Percentiles rank a stretch among this genome's conserved stretches.
Conservation (phyloP, 1,140 invertebrate genomes). For the Monomorium pharaonis region DNA sequence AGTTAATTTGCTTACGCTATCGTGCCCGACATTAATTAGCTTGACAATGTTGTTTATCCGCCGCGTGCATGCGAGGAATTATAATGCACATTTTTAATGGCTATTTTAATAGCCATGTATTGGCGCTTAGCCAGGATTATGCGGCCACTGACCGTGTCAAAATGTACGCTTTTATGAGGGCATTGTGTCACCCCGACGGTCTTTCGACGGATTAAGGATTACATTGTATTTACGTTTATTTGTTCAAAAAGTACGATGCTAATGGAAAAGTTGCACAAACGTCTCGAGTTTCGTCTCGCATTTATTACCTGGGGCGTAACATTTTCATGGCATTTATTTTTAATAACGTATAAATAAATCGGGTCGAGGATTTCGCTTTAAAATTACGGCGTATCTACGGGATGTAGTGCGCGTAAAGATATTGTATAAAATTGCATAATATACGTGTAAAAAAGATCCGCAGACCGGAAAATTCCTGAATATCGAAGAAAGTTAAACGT, state of each 20-base stretch:
- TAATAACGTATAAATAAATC: constrained; percentile 16
- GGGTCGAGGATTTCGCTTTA: background rate
- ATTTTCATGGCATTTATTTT: constrained; percentile 26
- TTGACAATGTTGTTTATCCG: constrained; percentile 37
- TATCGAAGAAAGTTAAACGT: background rate
- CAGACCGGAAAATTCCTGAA: background rate
- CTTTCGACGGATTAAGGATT: constrained; percentile 2
- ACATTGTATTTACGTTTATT: background rate
- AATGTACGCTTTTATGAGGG: constrained; percentile 43
- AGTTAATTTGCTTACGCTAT: constrained; percentile 23
- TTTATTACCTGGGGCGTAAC: background rate
- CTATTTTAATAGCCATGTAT: constrained; percentile 34
- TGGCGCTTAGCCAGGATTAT: constrained; percentile 40
- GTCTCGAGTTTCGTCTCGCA: background rate
- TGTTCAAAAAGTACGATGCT: background rate
- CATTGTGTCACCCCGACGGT: background rate
- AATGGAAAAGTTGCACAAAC: background rate
- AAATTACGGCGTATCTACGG: background rate
- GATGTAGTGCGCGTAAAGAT: background rate
- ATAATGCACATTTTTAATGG: constrained; percentile 53
- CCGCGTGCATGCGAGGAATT: constrained; percentile 25
- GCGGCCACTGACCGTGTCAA: background rate
- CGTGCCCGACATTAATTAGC: background rate
- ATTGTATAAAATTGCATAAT: constrained; percentile 22
- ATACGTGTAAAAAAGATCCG: background rate